phyloP scores from a whole-genome alignment of 2,113 vertebrate species.

The Lota lota region DNA sequence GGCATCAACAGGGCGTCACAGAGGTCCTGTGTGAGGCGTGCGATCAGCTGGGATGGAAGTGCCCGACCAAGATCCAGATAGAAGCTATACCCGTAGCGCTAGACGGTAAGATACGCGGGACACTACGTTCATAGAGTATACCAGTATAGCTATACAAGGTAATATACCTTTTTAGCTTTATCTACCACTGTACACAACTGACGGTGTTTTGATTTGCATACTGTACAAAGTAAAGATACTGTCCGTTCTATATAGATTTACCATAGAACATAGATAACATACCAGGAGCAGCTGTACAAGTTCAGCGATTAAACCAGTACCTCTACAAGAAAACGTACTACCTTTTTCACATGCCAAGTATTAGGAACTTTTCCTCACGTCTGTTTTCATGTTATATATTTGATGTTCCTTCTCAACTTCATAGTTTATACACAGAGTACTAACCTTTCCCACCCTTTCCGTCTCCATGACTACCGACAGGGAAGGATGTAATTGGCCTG shows the following conservation, averaged over 20 bases:
- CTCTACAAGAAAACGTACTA: too few species aligned
- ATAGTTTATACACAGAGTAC: neutral
- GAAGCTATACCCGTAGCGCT: conserved; percentile 92
- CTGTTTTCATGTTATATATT: neutral
- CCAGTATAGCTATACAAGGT: neutral
- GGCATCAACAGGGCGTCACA: conserved; percentile 83
- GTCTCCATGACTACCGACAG: conserved; percentile 41
- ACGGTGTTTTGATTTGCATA: neutral
- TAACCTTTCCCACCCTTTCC: neutral
- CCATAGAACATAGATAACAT: too few species aligned
- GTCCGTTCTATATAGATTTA: too few species aligned
- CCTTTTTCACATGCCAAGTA: too few species aligned
- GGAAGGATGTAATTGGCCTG: conserved; percentile 90
- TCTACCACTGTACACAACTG: too few species aligned
- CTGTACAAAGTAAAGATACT: neutral
- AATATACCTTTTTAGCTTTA: neutral
- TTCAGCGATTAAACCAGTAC: too few species aligned
- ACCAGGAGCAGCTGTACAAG: too few species aligned
- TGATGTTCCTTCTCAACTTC: neutral
- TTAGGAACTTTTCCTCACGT: too few species aligned
- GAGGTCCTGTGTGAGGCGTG: conserved; percentile 95
- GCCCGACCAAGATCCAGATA: conserved; percentile 92
- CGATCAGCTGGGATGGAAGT: conserved; percentile 93
- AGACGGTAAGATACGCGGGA: conserved; percentile 75
- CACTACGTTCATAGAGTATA: neutral